These are phyloP conservation scores for western clawed frog (Xenopus tropicalis) DNA, from an alignment of 2,113 vertebrate genomes.

Conservation along the genomic window DNA sequence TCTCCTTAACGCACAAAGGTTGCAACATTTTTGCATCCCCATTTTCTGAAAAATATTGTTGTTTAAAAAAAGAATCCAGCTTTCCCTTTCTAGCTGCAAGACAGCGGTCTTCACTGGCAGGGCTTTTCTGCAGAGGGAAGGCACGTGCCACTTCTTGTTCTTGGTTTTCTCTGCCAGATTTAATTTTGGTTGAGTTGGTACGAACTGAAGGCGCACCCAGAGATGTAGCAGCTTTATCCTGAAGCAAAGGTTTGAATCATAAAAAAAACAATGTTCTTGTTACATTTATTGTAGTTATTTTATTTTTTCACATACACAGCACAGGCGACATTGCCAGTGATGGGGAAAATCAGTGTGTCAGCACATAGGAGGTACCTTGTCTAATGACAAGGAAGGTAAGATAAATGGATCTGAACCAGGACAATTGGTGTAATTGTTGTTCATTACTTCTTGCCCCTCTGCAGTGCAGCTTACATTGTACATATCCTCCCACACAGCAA, in stretches of 20 bases:
- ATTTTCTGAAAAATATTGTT: not conserved
- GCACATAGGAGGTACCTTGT: too few relatives aligned
- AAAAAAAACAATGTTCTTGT: not conserved
- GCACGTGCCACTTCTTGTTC: not conserved
- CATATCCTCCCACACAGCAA: too few relatives aligned
- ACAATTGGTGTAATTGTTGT: too few relatives aligned
- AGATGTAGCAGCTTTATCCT: not conserved
- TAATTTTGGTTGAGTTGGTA: not conserved
- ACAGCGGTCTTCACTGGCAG: not conserved
- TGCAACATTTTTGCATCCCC: constrained; percentile 19
- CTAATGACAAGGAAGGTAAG: too few relatives aligned
- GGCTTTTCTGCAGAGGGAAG: not conserved
- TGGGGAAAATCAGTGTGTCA: too few relatives aligned
- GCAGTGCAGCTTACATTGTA: too few relatives aligned
- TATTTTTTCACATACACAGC: not conserved
- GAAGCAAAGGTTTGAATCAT: not conserved
- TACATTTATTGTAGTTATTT: not conserved
- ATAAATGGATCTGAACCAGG: too few relatives aligned
- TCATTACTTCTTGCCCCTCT: too few relatives aligned
- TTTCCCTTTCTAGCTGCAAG: not conserved
- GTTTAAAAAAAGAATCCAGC: not conserved
- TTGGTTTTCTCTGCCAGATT: not conserved
- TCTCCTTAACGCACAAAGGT: not conserved
- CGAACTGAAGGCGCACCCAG: not conserved
- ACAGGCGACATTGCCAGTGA: too few relatives aligned